phyloP scores from a whole-genome alignment of 2,113 vertebrate species.

The Entelurus aequoreus region DNA sequence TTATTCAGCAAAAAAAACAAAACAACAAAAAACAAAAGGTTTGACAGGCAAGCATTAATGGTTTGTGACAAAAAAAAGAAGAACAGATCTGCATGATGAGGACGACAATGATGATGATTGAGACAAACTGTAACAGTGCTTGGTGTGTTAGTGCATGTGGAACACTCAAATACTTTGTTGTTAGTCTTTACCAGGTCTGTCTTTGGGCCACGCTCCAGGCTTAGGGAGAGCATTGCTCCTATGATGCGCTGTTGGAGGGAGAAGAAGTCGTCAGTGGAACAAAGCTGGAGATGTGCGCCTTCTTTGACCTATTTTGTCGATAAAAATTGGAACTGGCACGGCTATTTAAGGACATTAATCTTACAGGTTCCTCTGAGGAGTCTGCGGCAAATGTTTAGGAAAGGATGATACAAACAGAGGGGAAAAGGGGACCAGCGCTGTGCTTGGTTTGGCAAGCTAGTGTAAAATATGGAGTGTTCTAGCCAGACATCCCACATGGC shows the following conservation, averaged over 20 bases:
- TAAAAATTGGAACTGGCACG: slow-evolving; percentile 11
- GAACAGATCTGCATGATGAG: slow-evolving; percentile 27
- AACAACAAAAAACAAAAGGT: slow-evolving; percentile 28
- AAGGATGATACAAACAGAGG: slow-evolving; percentile 12
- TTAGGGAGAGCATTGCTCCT: slow-evolving; percentile 56
- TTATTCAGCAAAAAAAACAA: slow-evolving; percentile 16
- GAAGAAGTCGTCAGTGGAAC: slow-evolving; percentile 41
- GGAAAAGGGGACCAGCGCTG: slow-evolving; percentile 13
- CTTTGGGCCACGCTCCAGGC: slow-evolving; percentile 42
- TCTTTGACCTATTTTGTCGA: slow-evolving; percentile 20
- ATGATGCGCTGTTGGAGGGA: slow-evolving; percentile 55
- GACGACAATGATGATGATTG: slow-evolving; percentile 12
- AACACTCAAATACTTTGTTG: slow-evolving; percentile 36
- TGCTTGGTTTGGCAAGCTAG: slow-evolving; percentile 41
- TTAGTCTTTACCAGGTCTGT: slow-evolving; percentile 65
- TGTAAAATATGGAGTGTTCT: slow-evolving; percentile 50
- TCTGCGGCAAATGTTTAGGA: slow-evolving; percentile 19
- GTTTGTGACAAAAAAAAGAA: slow-evolving; percentile 26
- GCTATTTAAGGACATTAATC: slow-evolving; percentile 13
- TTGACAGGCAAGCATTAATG: slow-evolving; percentile 29
- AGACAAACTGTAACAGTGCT: slow-evolving; percentile 25
- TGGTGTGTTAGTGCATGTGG: slow-evolving; percentile 46
- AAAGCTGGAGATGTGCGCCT: slow-evolving; percentile 12
- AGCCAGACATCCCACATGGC: slow-evolving; percentile 41
- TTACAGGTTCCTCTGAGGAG: slow-evolving; percentile 10